These are phyloP conservation scores for Epirrhoe alternata DNA, from an alignment of 2,888 invertebrate species.

Conservation along the genomic window DNA sequence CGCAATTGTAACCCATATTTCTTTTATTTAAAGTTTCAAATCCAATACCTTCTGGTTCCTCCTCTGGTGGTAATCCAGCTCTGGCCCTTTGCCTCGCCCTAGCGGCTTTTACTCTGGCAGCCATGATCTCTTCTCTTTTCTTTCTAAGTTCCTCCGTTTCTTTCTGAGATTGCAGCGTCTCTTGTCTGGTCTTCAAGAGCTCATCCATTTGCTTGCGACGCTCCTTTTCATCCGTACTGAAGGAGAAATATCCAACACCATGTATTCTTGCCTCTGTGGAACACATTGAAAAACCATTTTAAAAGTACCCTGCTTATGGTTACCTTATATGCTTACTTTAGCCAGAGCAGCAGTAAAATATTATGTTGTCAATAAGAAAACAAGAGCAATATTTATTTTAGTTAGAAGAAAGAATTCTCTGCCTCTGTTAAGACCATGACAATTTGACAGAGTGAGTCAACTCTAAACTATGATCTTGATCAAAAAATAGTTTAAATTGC, in stretches of 20 bases:
- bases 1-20: too few species aligned
- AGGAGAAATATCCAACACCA: slow-evolving; percentile 96
- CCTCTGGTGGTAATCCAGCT: slow-evolving; percentile 89
- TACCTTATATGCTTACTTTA: too few species aligned
- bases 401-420: too few species aligned
- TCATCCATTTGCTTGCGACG: slow-evolving; percentile 92
- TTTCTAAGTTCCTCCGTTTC: slow-evolving; percentile 86
- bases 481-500: too few species aligned
- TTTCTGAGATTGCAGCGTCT: slow-evolving; percentile 89
- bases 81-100: slow-evolving; percentile 89
- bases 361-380: too few species aligned
- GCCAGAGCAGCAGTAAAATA: too few species aligned
- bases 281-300: background rate
- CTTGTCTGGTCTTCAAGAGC: slow-evolving; percentile 88
- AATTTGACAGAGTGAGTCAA: too few species aligned
- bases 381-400: too few species aligned
- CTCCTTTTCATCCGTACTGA: slow-evolving; percentile 93
- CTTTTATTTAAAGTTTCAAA: background rate
- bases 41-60: slow-evolving; percentile 79
- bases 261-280: slow-evolving; percentile 93
- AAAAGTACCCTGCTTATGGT: too few species aligned
- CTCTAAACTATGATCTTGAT: too few species aligned
- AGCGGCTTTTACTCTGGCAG: slow-evolving; percentile 89
- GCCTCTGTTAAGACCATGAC: too few species aligned
- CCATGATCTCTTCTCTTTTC: slow-evolving; percentile 87